Evolutionary conservation across 2,888 invertebrate genomes (phyloP), one percentile per base, ranked within the genome.

Genomic region (Xylophagus ater): DNA sequence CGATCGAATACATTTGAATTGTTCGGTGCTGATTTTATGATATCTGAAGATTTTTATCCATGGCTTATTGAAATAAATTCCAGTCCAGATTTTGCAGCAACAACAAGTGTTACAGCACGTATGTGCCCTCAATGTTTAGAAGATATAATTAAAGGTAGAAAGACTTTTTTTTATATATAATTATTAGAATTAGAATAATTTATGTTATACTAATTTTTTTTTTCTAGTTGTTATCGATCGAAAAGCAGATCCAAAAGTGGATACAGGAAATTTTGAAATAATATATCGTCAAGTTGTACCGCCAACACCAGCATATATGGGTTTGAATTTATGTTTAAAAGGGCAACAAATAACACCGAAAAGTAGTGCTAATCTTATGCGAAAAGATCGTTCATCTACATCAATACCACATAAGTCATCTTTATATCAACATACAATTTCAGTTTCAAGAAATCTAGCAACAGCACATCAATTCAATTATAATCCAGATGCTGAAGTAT

Each of bases 41-140:
- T 94, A 41, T 82, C 85, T 31, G 84, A 89, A 41, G 82, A 85
- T 53, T 83, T 81, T 51, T 77, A 78, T 20, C 90, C 92, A 0
- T 93, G 92, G 90, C 70, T 94, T 3, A 83, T 94, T 49, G 94
- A 94, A 65, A 90, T 94, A 48, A 94, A 94, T 61, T 87, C 88
- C 7, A 87, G 89, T 63, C 93, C 94, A 0, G 86, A 90, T 65
- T 74, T 94, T 69, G 84, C 87, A 10, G 77, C 83, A n/a, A 86
- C 86, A 1, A 92, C 92, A 0, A 84, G 81, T 45, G 86, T 93
- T 1, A 94, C 93, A 0, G 80, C 86, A 0, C 68, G 82, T 34
- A 70, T 94, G 55, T 93, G 92, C 57, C 78, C 84, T 7, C 82
- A 81, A 57, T 88, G 88, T 42, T 71, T 93, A 44, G 88, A 90